Evolutionary conservation across 2,888 invertebrate genomes (phyloP), one percentile per base, ranked within the genome.

Genomic region (Drosophila affinis): DNA sequence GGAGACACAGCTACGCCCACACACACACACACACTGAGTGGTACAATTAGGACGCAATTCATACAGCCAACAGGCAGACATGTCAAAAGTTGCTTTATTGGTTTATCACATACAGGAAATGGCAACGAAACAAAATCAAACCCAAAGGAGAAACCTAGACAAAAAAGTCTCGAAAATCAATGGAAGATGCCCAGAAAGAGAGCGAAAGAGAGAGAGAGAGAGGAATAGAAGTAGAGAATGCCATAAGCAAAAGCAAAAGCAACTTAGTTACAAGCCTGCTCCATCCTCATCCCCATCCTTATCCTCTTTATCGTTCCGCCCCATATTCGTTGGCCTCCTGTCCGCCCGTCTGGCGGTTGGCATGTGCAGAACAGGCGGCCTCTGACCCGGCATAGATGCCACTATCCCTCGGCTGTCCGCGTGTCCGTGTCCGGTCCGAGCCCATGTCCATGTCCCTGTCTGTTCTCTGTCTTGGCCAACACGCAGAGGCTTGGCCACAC

Each of bases 41-140:
- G 58, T 74, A 73, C 77, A 79, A 82, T 83, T 80, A 80, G 64
- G 67, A 75, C 34, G 71, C 72, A 72, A 63, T 62, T 79, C 70
- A 68, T 64, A 55, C 57, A 57, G 64, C 55, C 62, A 39, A 39
- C 39, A n/a, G 69, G 63, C 68, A 69, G 69, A 77, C 72, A 78
- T 81, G 82, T 81, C 75, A 77, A 78, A 87, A 79, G 77, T 85
- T 77, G 57, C 77, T 75, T 87, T 87, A 82, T 82, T 82, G 82
- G 77, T 77, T 87, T 79, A 73, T 75, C 77, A 77, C 72, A 82
- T 60, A 70, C 72, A 70, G 86, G 85, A 77, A 81, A 71, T 76
- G 71, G 71, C 65, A 79, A 79, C 56, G 27, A 17, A 29, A 52
- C 17, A 39, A 39, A 21, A 47, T 12, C 34, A 52, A 51, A 32